Evolutionary conservation across 2,888 invertebrate genomes (phyloP).

Genomic region (Conus canariensis): DNA sequence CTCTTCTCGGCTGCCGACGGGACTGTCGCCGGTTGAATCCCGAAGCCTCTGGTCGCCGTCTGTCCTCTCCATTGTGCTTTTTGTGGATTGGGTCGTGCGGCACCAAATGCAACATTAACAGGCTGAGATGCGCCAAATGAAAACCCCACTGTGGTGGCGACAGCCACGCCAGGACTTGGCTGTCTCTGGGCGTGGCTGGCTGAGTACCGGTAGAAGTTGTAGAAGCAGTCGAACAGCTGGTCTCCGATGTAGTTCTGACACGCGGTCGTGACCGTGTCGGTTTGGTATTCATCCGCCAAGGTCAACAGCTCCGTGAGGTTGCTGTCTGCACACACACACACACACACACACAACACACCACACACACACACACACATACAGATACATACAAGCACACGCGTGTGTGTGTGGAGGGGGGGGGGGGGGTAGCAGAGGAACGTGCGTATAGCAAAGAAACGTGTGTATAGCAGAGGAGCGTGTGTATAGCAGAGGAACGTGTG

Average conservation of each 20-base stretch:
- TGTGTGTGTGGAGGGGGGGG: not conserved
- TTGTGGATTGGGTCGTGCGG: too few species aligned
- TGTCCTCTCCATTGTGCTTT: not conserved
- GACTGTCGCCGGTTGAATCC: not conserved
- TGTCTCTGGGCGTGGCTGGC: too few species aligned
- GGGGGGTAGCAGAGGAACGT: too few species aligned
- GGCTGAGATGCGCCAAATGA: too few species aligned
- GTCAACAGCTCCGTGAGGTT: not conserved
- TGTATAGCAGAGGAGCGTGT: too few species aligned
- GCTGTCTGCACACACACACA: constrained; percentile 3
- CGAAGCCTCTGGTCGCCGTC: not conserved
- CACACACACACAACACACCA: not conserved
- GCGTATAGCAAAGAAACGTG: too few species aligned
- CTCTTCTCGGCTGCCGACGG: not conserved
- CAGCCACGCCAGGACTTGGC: too few species aligned
- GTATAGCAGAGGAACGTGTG: too few species aligned
- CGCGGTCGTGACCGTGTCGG: not conserved
- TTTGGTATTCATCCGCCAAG: constrained; percentile 22
- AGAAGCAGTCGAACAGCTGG: not conserved
- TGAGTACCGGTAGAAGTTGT: not conserved
- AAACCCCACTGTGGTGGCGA: too few species aligned
- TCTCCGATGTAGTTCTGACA: not conserved
- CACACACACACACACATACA: not conserved
- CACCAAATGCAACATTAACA: too few species aligned
- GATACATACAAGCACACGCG: not conserved